Conservation (phyloP, 2,888 invertebrate genomes). For the Callinectes sapidus region DNA sequence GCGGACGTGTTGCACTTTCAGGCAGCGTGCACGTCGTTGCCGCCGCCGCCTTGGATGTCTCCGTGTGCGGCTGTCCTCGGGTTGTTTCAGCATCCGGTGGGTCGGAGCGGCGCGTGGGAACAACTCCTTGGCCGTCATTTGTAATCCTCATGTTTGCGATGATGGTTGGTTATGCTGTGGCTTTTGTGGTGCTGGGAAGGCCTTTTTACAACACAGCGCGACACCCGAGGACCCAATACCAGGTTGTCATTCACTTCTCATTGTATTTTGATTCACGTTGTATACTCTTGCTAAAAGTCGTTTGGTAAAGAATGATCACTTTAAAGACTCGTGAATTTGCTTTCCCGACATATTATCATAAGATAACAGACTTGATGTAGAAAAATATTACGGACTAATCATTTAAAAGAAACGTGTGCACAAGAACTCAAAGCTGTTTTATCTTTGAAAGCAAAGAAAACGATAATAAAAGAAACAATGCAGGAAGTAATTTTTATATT, state of each 20-base stretch:
- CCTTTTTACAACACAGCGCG: neutral
- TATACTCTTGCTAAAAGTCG: neutral
- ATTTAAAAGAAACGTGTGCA: neutral
- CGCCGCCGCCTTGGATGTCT: neutral
- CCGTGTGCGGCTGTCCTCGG: neutral
- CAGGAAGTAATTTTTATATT: neutral
- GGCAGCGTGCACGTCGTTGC: neutral
- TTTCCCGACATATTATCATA: neutral
- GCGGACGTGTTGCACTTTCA: neutral
- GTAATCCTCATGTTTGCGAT: constrained; percentile 11
- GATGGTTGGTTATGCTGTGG: neutral
- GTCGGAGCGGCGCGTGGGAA: constrained; percentile 10
- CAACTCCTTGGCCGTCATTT: constrained; percentile 2
- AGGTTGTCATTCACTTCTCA: neutral
- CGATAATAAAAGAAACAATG: neutral
- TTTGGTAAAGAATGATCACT: neutral
- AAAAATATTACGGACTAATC: neutral
- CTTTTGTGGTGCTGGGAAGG: constrained; percentile 15
- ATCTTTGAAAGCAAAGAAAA: neutral
- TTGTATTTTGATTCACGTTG: neutral
- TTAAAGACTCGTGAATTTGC: neutral
- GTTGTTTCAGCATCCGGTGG: constrained; percentile 31
- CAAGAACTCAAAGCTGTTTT: neutral
- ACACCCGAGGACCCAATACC: neutral
- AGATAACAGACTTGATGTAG: too few relatives aligned